Conservation (phyloP, 2,797 vertebrate species). For the Diceros bicornis region DNA sequence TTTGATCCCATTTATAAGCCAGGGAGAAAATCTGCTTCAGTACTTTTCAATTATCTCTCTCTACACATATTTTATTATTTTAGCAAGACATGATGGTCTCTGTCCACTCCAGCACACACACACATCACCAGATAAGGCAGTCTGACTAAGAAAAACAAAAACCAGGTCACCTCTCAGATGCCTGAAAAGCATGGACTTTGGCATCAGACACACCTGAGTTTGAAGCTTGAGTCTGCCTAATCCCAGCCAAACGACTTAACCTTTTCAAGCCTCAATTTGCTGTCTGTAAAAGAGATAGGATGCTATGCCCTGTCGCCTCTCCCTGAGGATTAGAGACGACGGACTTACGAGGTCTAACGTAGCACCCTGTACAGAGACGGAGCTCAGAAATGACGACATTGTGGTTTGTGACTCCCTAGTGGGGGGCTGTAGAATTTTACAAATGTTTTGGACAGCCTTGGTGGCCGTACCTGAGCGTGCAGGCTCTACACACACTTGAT, state of each 20-base stretch:
- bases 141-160: slow-evolving; percentile 51
- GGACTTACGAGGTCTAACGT: not conserved
- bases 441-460: not conserved
- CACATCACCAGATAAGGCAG: slow-evolving; percentile 13
- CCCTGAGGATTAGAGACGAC: not conserved
- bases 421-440: not conserved
- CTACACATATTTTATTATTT: not conserved
- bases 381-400: not conserved
- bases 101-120: not conserved
- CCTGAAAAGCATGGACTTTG: not conserved
- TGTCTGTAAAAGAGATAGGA: slow-evolving; percentile 19
- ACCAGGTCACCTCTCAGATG: not conserved
- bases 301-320: not conserved
- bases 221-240: not conserved
- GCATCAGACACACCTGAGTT: not conserved
- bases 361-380: not conserved
- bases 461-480: not conserved
- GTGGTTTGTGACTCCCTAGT: not conserved
- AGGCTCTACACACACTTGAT: not conserved
- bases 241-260: not conserved
- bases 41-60: slow-evolving; percentile 53
- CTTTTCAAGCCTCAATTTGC: slow-evolving; percentile 42
- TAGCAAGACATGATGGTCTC: slow-evolving; percentile 10
- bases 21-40: slow-evolving; percentile 5
- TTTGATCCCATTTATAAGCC: slow-evolving; percentile 47